A percentile compares a stretch with the other conserved stretches of the same genome.
These are phyloP conservation scores for Exephanes ischioxanthus DNA, from an alignment of 2,888 invertebrate species.

Conservation along the genomic window DNA sequence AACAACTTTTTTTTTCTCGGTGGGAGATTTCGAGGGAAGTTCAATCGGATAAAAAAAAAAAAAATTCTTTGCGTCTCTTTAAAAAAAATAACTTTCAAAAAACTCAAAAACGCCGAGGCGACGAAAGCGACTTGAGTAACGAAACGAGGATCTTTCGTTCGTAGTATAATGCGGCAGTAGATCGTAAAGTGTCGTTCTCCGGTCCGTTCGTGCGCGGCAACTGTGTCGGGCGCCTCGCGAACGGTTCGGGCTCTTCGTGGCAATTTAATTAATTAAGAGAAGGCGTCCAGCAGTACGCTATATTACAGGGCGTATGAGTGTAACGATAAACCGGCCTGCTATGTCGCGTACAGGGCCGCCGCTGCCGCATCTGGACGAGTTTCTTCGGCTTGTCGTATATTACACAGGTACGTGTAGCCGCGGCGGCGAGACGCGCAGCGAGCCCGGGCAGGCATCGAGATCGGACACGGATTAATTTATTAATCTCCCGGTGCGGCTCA, in stretches of 20 bases:
- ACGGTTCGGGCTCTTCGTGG: conserved; percentile 64
- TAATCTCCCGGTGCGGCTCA: conserved; percentile 48
- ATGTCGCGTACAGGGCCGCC: background rate
- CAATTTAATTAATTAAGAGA: conserved; percentile 69
- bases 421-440: background rate
- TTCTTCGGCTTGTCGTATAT: conserved; percentile 50
- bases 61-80: background rate
- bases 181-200: conserved; percentile 56
- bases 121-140: conserved; percentile 16
- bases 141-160: conserved; percentile 54
- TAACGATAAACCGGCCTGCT: conserved; percentile 60
- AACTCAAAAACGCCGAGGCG: background rate
- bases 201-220: conserved; percentile 1
- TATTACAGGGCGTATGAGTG: conserved; percentile 47
- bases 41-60: background rate
- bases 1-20: too few relatives aligned
- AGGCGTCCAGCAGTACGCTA: conserved; percentile 44
- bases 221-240: conserved; percentile 44
- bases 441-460: conserved; percentile 49
- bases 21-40: background rate
- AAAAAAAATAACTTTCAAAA: background rate
- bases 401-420: background rate
- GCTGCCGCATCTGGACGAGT: conserved; percentile 59
- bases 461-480: conserved; percentile 68
- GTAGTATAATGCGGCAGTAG: conserved; percentile 50